These are phyloP conservation scores for Xenentodon cancila DNA, from an alignment of 2,797 vertebrate genomes.

Conservation along the genomic window DNA sequence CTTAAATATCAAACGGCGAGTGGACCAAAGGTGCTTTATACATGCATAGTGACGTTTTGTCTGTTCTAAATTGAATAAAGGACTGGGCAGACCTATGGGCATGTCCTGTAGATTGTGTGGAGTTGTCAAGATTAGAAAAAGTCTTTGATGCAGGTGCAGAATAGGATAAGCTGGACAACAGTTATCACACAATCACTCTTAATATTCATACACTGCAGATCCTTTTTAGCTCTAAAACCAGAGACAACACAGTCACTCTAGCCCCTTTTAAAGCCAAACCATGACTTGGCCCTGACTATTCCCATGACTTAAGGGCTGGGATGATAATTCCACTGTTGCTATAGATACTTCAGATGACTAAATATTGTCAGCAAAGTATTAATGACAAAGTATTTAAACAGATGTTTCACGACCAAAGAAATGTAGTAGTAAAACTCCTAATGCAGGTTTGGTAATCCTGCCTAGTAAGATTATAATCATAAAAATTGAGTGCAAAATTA, in stretches of 20 bases:
- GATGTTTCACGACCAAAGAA: constrained; percentile 67
- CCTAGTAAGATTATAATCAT: constrained; percentile 38
- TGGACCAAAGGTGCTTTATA: constrained; percentile 11
- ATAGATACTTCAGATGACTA: constrained; percentile 66
- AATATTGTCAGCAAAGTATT: constrained; percentile 74
- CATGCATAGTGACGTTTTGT: constrained; percentile 5
- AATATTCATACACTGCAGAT: constrained; percentile 27
- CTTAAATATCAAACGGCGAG: constrained; percentile 44
- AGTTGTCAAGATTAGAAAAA: constrained; percentile 33
- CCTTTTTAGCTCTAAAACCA: constrained; percentile 56
- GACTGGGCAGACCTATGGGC: constrained; percentile 1
- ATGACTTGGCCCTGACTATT: constrained; percentile 64
- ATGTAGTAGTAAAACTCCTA: constrained; percentile 60
- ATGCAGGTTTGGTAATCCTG: constrained; percentile 52
- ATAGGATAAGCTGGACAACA: constrained; percentile 55
- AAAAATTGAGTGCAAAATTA: constrained; percentile 38
- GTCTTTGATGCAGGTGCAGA: constrained; percentile 62
- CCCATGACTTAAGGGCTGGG: constrained; percentile 71
- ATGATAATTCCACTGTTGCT: constrained; percentile 71
- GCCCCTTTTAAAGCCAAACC: constrained; percentile 63
- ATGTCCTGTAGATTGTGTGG: constrained; percentile 13
- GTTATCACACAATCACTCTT: constrained; percentile 24
- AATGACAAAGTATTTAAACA: constrained; percentile 68
- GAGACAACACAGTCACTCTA: constrained; percentile 62
- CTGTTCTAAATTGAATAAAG: no score